Base-by-base conservation (phyloP, 2,797 vertebrate genomes). In the Crax fasciolata region DNA sequence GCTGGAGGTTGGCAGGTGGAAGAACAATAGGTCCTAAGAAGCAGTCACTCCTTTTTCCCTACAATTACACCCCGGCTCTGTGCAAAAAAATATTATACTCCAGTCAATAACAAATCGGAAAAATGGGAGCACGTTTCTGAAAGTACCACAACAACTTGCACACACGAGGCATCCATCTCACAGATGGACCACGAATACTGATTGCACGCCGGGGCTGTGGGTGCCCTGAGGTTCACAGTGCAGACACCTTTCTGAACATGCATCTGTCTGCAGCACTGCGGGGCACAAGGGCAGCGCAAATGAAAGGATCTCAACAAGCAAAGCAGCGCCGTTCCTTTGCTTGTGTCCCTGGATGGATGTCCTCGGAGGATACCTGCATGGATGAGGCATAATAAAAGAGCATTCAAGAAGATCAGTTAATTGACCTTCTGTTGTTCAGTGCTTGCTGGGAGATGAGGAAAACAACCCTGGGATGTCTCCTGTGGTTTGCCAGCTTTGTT, bases 1-100 rank as follows among this genome's bases (percentile, higher is more conserved):
- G 61, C 55, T 65, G 88, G 61, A 89, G 74, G 62, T 49, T 28
- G 27, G 73, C 46, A 86, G 93, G 71, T 70, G 84, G 88, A 96
- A 28, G 81, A 90, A 55, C 57, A 87, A 81, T 16, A 96, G 79
- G 39, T 46, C 61, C 75, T 8, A 32, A 61, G 7, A 70, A 81
- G 75, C 44, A 39, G 46, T 83, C 32, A 1, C 2, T 52, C 61
- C 46, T 77, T 55, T 75, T 35, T 76, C 28, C 38, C 38, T 43
- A 11, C 16, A 76, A 4, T 52, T 39, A 28, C 4, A 0, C 39
- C 41, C 59, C 62, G 86, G 43, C 58, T 52, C 65, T 11, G 17
- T 25, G 15, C 0, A 71, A 76, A 48, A 66, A 52, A 19, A 32
- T 25, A 32, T 17, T 4, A 9, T 2, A 19, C 17, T 59, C 49